phyloP scores from a whole-genome alignment of 1,140 invertebrate genomes.

The Paracyclopina nana region DNA sequence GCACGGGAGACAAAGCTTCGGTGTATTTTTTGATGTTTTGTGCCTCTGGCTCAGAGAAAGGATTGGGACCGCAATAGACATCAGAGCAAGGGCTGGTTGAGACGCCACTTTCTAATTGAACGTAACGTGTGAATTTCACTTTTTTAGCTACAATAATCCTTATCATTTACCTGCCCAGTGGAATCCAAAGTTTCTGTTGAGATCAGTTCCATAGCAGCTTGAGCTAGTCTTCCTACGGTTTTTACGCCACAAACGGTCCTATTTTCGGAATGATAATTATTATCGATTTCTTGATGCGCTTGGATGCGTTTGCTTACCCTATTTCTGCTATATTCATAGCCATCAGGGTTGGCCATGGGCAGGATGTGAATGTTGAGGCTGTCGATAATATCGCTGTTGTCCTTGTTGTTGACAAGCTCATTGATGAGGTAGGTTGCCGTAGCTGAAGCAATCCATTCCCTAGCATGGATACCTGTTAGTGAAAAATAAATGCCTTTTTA shows the following conservation, averaged over 20 bases:
- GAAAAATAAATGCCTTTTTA: too few relatives aligned
- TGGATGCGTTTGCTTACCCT: neutral
- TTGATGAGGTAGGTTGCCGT: conserved; percentile 63
- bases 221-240: conserved; percentile 18
- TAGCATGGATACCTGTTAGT: conserved; percentile 42
- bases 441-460: conserved; percentile 79
- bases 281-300: too few relatives aligned
- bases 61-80: conserved; percentile 27
- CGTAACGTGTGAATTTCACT: neutral
- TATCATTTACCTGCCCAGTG: conserved; percentile 17
- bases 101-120: conserved; percentile 10
- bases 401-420: conserved; percentile 36
- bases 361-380: conserved; percentile 39
- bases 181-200: conserved; percentile 23
- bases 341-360: conserved; percentile 22
- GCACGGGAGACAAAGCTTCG: neutral
- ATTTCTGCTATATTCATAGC: conserved; percentile 19
- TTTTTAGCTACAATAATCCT: neutral
- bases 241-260: conserved; percentile 24
- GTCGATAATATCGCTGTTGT: conserved; percentile 29
- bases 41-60: conserved; percentile 26
- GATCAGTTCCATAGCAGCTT: conserved; percentile 22
- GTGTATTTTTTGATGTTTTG: conserved; percentile 8
- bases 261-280: conserved; percentile 17
- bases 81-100: conserved; percentile 26